Conservation (phyloP, 1,140 invertebrate species). For the Formica exsecta region DNA sequence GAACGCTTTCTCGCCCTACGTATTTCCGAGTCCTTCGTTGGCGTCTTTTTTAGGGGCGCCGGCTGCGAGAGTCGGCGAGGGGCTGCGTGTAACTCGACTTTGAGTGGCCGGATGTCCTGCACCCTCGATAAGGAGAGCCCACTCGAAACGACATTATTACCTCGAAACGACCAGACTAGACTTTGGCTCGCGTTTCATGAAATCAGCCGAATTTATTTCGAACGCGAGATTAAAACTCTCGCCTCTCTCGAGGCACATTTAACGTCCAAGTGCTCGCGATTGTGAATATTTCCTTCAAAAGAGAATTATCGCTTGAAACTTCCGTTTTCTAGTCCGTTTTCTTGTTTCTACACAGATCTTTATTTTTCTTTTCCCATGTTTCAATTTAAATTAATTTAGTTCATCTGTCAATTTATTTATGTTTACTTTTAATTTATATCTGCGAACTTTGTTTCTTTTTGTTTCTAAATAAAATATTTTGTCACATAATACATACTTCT, state of each 20-base stretch:
- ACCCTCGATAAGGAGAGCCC: slow-evolving; percentile 42
- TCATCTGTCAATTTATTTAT: neutral
- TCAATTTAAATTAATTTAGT: neutral
- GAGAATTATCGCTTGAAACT: neutral
- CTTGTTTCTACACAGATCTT: neutral
- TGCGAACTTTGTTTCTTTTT: neutral
- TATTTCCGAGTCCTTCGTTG: slow-evolving; percentile 43
- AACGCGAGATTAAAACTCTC: slow-evolving; percentile 6
- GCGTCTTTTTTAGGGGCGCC: slow-evolving; percentile 1
- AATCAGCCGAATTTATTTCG: slow-evolving; percentile 53
- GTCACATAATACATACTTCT: neutral
- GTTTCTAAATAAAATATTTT: neutral
- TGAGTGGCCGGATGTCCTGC: slow-evolving; percentile 33
- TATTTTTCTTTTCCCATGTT: neutral
- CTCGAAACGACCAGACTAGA: slow-evolving; percentile 29
- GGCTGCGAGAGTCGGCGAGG: neutral
- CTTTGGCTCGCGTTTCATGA: slow-evolving; percentile 22
- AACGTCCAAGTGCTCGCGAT: neutral
- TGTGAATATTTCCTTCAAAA: slow-evolving; percentile 12
- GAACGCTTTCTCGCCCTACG: slow-evolving; percentile 11
- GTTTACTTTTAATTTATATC: neutral
- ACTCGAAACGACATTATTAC: slow-evolving; percentile 62
- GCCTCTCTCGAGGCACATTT: neutral
- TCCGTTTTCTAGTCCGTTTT: neutral
- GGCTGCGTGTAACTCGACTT: slow-evolving; percentile 51